Evolutionary conservation across 2,113 vertebrate species (phyloP), one percentile per base, ranked within the genome.

Genomic region (Stegastes partitus): DNA sequence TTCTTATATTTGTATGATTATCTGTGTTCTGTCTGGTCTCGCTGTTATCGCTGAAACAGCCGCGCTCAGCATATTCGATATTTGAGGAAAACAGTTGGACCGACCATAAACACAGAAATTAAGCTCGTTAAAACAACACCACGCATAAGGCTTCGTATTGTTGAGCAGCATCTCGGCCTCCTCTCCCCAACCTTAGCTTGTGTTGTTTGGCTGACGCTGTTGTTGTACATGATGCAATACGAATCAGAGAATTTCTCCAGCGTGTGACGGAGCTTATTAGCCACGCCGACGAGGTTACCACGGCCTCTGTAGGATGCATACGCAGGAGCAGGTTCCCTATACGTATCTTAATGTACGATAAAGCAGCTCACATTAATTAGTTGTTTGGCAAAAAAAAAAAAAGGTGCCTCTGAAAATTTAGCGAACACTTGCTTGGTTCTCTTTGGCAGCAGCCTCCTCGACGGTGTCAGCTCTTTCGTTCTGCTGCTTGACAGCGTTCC

Each of bases 391-490:
- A 76, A 74, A 19, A 71, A 77, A 51, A 11, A 76, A 74, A 19
- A 71, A 77, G 55, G 82, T 77, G 61, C 73, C 74, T 76, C 59
- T 62, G 78, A 78, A 65, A 77, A 67, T 79, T 7, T 58, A 55
- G 81, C 45, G 15, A 83, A 82, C 70, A 54, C 66, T 68, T 51
- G 55, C 53, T 71, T 74, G 22, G 0, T 74, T 72, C 76, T 79
- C 69, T 63, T 76, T 87, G 72, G 85, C 82, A 84, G 72, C 69
- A 65, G 31, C 51, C 68, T 73, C 62, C 81, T 74, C 34, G 39
- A 74, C 77, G 34, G 61, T 73, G 77, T 92, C 85, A 44, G 80
- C 85, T 76, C 57, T 85, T 88, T 91, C 25, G 34, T 74, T 84
- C 67, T 70, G 77, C 82, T 70, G 69, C 71, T 87, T 89, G 87